phyloP scores from a whole-genome alignment of 2,888 invertebrate species.

The Dolichomitus sp. region DNA sequence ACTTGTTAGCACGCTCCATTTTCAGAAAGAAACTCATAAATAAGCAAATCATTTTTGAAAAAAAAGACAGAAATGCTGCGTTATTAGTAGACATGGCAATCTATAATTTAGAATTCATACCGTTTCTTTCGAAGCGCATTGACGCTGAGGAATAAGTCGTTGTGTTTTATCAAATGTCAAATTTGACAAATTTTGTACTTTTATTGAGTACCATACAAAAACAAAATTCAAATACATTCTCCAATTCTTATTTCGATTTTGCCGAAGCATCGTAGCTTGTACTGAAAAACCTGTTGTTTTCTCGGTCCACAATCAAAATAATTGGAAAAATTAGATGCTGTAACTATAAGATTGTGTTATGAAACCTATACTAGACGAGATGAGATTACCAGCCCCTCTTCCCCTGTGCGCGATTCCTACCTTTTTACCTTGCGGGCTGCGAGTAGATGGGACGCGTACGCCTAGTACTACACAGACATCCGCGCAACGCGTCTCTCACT shows the following conservation, averaged over 20 bases:
- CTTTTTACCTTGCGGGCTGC: not conserved
- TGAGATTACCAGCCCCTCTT: not conserved
- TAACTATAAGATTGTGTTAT: not conserved
- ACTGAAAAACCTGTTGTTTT: not conserved
- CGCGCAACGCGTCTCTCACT: constrained; percentile 16
- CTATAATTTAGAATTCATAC: too few species aligned
- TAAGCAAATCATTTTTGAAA: too few species aligned
- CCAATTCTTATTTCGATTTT: not conserved
- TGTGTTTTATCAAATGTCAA: too few species aligned
- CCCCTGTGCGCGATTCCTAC: constrained; percentile 5
- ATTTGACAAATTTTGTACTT: too few species aligned
- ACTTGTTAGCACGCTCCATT: too few species aligned
- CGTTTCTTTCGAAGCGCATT: too few species aligned
- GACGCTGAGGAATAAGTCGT: too few species aligned
- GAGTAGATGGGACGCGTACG: constrained; percentile 21
- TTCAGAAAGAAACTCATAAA: too few species aligned
- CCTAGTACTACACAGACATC: constrained; percentile 18
- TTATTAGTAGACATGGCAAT: too few species aligned
- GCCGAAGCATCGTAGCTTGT: not conserved
- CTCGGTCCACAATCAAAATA: not conserved
- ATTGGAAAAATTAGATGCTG: not conserved
- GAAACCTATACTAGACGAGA: not conserved
- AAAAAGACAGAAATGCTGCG: too few species aligned
- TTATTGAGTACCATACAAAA: not conserved
- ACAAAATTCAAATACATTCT: not conserved